A percentile compares a stretch with the other conserved stretches of the same genome.
These are phyloP conservation scores for Desoria tigrina DNA, from an alignment of 2,888 invertebrate species.

Conservation along the genomic window DNA sequence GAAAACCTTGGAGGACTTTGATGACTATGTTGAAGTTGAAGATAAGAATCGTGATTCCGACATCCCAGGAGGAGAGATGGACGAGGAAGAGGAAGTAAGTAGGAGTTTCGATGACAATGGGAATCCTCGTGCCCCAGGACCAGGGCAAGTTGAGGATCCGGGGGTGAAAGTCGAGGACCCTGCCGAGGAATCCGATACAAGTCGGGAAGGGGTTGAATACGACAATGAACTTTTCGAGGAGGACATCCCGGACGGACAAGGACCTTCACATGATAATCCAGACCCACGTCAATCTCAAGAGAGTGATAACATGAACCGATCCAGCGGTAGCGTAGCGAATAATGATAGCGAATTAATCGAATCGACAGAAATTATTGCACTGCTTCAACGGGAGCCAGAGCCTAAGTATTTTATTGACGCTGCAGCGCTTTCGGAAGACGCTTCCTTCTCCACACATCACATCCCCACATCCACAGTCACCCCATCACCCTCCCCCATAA, in stretches of 20 bases:
- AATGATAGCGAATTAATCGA: too few relatives aligned
- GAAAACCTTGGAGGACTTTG: slow-evolving; percentile 26
- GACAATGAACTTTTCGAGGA: slow-evolving; percentile 5
- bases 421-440: slow-evolving; percentile 45
- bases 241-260: not conserved
- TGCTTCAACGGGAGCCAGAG: not conserved
- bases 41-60: slow-evolving; percentile 15
- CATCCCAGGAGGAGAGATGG: slow-evolving; percentile 6
- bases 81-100: not conserved
- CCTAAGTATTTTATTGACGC: slow-evolving; percentile 53
- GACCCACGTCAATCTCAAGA: too few relatives aligned
- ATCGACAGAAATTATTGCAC: too few relatives aligned
- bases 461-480: slow-evolving; percentile 26
- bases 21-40: slow-evolving; percentile 2
- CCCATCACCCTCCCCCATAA: too few relatives aligned
- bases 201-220: not conserved
- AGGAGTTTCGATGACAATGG: slow-evolving; percentile 28
- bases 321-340: too few relatives aligned
- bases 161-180: slow-evolving; percentile 12
- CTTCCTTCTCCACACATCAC: slow-evolving; percentile 35
- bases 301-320: too few relatives aligned
- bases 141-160: not conserved
- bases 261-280: too few relatives aligned
- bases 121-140: slow-evolving; percentile 16
- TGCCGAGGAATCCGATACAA: slow-evolving; percentile 2